A percentile compares a stretch with the other conserved stretches of the same genome.
These are phyloP conservation scores for Tupaia tana DNA, from an alignment of 2,113 vertebrate genomes.

Conservation along the genomic window DNA sequence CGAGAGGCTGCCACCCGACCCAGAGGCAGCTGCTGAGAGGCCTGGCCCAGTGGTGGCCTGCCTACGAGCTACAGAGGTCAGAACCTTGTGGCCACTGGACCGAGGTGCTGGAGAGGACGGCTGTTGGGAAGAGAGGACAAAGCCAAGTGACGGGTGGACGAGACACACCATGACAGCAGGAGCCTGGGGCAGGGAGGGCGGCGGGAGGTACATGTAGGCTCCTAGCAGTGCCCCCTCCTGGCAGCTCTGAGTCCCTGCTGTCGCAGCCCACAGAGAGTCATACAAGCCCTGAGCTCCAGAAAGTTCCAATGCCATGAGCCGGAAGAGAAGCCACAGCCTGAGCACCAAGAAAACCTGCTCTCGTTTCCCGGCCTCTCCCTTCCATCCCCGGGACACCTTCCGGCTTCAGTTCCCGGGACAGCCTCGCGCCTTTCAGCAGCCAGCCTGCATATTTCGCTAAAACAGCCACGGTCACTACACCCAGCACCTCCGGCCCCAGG, in stretches of 20 bases:
- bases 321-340: neutral
- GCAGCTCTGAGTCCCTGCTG: neutral
- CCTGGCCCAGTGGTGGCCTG: neutral
- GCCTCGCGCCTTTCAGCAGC: neutral
- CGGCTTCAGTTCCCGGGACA: fast-evolving
- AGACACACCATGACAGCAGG: fast-evolving
- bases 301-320: neutral
- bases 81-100: too few relatives aligned
- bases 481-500: neutral
- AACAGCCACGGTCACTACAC: neutral
- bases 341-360: fast-evolving
- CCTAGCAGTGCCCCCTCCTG: too few relatives aligned
- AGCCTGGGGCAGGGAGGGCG: neutral
- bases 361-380: fast-evolving
- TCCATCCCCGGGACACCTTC: fast-evolving
- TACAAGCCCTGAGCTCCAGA: neutral
- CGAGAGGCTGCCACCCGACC: neutral
- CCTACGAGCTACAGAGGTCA: neutral
- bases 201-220: fast-evolving
- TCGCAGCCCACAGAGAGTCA: neutral
- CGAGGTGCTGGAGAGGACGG: fast-evolving
- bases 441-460: fast-evolving
- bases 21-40: fast-evolving
- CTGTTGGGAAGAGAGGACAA: fast-evolving
- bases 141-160: neutral